Evolutionary conservation across 2,113 vertebrate species (phyloP).

Genomic region (Desmodus rotundus): DNA sequence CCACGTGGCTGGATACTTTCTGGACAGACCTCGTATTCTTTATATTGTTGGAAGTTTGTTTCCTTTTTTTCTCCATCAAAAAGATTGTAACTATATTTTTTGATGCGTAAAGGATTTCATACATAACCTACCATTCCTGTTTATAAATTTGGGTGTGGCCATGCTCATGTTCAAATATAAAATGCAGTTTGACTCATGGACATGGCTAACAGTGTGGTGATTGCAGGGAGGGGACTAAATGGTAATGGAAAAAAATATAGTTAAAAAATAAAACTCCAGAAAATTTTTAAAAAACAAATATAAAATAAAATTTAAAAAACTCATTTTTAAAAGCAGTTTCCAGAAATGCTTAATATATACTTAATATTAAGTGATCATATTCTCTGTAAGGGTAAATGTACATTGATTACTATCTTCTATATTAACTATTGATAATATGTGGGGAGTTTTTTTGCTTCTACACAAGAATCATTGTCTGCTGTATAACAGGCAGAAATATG

Average conservation of each 20-base stretch:
- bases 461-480: background rate
- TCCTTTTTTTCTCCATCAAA: background rate
- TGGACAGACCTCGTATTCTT: background rate
- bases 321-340: conserved; percentile 6
- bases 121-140: background rate
- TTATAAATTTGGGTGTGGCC: background rate
- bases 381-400: background rate
- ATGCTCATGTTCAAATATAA: background rate
- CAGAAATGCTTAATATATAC: conserved; percentile 23
- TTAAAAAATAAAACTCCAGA: no score
- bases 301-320: background rate
- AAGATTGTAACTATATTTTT: background rate
- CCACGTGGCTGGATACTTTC: no score
- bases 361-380: background rate
- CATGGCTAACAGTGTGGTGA: no score
- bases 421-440: conserved; percentile 39
- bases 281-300: background rate
- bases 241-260: no score
- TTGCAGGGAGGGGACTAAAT: no score
- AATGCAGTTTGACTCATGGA: background rate
- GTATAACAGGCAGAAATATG: background rate
- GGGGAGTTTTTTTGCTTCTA: background rate
- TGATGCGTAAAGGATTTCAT: background rate
- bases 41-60: conserved; percentile 16
- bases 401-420: background rate